Evolutionary conservation across 2,797 vertebrate genomes (phyloP).

Genomic region (Tenualosa ilisha): DNA sequence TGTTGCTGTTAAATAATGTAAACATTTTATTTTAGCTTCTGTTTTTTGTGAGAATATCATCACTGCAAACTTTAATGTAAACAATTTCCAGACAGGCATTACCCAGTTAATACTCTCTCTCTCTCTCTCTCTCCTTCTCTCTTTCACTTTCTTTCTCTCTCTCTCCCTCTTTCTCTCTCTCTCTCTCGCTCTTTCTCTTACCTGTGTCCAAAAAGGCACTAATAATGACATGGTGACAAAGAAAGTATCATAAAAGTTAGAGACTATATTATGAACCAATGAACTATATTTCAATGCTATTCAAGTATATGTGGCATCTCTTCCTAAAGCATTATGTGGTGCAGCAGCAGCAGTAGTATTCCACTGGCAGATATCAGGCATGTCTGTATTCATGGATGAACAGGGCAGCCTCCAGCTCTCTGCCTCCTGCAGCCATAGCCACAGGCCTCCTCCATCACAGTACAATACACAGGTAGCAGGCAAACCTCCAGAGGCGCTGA

Average conservation of each 20-base stretch:
- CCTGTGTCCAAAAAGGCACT: neutral
- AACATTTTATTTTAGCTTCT: neutral
- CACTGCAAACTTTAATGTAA: neutral
- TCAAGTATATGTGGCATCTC: too few relatives aligned
- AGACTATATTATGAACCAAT: neutral
- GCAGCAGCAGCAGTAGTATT: neutral
- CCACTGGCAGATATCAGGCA: neutral
- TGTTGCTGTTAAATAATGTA: neutral
- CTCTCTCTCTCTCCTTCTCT: neutral
- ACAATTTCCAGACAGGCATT: neutral
- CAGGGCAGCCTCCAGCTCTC: neutral
- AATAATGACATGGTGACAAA: neutral
- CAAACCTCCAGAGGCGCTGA: neutral
- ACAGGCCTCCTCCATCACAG: neutral
- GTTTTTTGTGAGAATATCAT: neutral
- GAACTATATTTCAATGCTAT: neutral
- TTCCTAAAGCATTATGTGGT: too few relatives aligned
- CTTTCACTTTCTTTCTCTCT: neutral
- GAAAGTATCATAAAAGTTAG: neutral
- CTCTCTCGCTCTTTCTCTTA: neutral
- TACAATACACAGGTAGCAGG: neutral
- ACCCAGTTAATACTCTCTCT: neutral
- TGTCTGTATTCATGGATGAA: neutral
- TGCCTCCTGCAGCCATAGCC: neutral
- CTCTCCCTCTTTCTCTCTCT: neutral